Evolutionary conservation across 2,797 vertebrate genomes (phyloP), one percentile per base, ranked within the genome.

Genomic region (Hemibagrus guttatus): DNA sequence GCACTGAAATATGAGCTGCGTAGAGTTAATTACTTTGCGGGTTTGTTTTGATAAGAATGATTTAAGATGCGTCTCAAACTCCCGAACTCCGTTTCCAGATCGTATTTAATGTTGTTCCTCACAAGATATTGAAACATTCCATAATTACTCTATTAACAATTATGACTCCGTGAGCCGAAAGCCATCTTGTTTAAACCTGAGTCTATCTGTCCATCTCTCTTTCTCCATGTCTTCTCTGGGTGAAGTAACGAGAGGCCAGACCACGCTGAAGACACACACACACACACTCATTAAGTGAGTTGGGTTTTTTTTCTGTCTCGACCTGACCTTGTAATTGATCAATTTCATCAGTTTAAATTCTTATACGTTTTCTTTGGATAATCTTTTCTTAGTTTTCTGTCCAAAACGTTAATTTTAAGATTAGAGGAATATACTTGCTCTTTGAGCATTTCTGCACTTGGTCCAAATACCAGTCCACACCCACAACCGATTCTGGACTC

Each of bases 141-240:
- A 81, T 75, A 72, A 80, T 83, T 75, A 86, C 80, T 19, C 76
- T 14, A 59, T 26, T 39, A 59, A 61, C 19, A 13, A 80, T 7
- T 39, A 35, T 2, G 21, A 16, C 4, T 16, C 76, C 26, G 12
- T 14, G 56, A 81, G 56, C 74, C 61, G 81, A 88, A 89, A 88
- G 90, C 90, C 81, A 88, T 91, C 92, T 91, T 52, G 58, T 28
- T 86, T 59, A 56, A 87, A 90, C 83, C 49, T 85, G 89, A 89
- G 89, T 52, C 58, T 85, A 19, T 23, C 56, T 63, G 35, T 61
- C 54, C 28, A 7, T 79, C 54, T 58, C 52, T 54, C 58, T 69
- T 54, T 26, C 7, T 54, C 76, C 6, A 13, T 28, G n/a, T 7
- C 49, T 28, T 71, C 79, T 31, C 81, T 52, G 54, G 87, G 31